These are phyloP conservation scores for Myotis findleyi DNA, from an alignment of 2,797 vertebrate genomes.

Conservation along the genomic window DNA sequence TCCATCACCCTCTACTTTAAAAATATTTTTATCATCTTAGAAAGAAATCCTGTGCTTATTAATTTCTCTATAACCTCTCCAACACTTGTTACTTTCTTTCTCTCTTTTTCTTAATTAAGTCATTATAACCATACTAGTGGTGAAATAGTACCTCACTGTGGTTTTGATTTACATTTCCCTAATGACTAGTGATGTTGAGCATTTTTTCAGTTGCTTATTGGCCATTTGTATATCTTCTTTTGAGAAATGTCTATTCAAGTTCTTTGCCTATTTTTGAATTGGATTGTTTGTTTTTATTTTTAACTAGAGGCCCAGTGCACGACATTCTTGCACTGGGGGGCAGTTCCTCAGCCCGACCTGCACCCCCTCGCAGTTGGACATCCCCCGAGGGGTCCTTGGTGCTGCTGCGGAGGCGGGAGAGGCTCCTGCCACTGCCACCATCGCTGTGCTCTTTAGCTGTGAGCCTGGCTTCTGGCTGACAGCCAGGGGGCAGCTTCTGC, in stretches of 20 bases:
- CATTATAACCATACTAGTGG: background rate
- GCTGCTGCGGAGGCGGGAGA: too few species aligned
- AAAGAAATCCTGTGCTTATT: background rate
- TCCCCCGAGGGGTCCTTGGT: too few species aligned
- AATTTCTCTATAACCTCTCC: background rate
- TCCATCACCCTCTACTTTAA: background rate
- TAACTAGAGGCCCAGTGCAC: too few species aligned
- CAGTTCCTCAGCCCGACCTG: too few species aligned
- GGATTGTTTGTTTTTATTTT: background rate
- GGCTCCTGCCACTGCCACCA: too few species aligned
- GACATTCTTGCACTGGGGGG: too few species aligned
- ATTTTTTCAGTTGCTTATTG: background rate
- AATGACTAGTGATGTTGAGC: background rate
- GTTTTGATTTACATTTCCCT: background rate
- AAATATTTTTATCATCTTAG: slow-evolving; percentile 16
- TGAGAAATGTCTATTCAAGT: background rate
- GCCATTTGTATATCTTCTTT: background rate
- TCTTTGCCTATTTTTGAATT: background rate
- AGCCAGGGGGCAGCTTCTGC: too few species aligned
- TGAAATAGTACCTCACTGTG: background rate
- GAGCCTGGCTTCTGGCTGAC: too few species aligned
- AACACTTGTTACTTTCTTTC: background rate
- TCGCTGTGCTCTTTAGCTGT: too few species aligned
- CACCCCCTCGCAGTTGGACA: too few species aligned
- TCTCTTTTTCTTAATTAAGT: background rate